These are phyloP conservation scores for Neogobius melanostomus DNA, from an alignment of 2,113 vertebrate species.

Conservation along the genomic window DNA sequence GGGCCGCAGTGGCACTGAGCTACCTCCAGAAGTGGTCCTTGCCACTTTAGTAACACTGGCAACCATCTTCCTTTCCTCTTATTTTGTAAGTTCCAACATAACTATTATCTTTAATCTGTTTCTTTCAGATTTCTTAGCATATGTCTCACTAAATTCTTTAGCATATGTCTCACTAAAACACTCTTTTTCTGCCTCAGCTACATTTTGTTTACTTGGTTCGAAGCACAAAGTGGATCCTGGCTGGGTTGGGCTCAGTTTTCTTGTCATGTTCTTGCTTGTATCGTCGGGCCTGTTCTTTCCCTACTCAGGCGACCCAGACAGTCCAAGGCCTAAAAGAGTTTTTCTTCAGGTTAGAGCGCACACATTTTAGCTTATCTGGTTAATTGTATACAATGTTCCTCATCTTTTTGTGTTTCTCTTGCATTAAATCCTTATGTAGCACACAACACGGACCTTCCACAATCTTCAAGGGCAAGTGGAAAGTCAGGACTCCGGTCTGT, in stretches of 20 bases:
- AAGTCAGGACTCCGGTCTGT: conserved; percentile 90
- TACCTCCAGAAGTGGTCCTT: conserved; percentile 88
- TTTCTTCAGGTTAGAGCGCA: conserved; percentile 85
- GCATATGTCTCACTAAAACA: neutral
- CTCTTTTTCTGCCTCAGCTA: conserved; percentile 76
- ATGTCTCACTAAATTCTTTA: neutral
- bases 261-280: conserved; percentile 82
- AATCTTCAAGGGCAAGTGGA: conserved; percentile 82
- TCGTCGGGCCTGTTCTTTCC: conserved; percentile 90
- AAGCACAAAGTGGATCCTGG: conserved; percentile 85
- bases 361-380: conserved; percentile 4
- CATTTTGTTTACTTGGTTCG: conserved; percentile 90
- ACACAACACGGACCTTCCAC: conserved; percentile 86
- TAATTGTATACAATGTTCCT: neutral
- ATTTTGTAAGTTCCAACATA: conserved; percentile 83
- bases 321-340: conserved; percentile 89
- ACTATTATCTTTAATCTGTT: too few relatives aligned
- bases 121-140: too few relatives aligned
- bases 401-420: neutral
- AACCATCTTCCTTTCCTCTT: conserved; percentile 87
- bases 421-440: conserved; percentile 68
- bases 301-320: conserved; percentile 80
- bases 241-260: conserved; percentile 76
- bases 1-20: conserved; percentile 93
- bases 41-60: conserved; percentile 83